Percentiles rank a stretch among this genome's conserved stretches.
These are phyloP conservation scores for Andrena camellia DNA, from an alignment of 2,888 invertebrate genomes.

Conservation along the genomic window DNA sequence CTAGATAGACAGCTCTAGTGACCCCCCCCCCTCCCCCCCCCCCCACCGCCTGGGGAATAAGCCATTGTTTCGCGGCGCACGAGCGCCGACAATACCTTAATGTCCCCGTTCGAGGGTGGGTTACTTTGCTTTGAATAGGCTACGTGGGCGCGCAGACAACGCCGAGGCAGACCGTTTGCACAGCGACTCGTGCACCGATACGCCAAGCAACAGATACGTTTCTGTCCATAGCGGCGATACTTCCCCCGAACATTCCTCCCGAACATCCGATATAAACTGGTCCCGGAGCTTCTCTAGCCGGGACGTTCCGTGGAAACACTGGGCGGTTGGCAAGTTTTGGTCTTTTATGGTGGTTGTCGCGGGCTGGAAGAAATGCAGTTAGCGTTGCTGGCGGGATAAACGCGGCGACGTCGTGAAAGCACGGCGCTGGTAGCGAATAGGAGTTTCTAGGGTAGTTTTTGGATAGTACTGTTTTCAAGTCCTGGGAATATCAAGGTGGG, in stretches of 20 bases:
- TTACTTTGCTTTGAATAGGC: conserved; percentile 63
- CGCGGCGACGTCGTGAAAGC: too few species aligned
- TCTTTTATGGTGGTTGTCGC: neutral
- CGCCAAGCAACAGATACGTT: conserved; percentile 8
- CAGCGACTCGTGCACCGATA: conserved; percentile 2
- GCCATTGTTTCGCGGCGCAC: conserved; percentile 74
- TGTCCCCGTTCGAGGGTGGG: conserved; percentile 67
- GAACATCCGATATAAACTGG: neutral
- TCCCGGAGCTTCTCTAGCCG: neutral
- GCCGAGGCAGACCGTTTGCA: conserved; percentile 19
- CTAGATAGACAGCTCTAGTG: conserved; percentile 62
- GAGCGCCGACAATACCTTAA: conserved; percentile 74
- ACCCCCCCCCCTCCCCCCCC: too few species aligned
- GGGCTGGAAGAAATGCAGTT: too few species aligned
- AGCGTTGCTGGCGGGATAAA: too few species aligned
- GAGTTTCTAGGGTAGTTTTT: too few species aligned
- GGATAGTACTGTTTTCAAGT: too few species aligned
- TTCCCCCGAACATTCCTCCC: neutral
- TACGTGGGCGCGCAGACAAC: neutral
- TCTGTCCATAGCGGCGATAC: neutral
- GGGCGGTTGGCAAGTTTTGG: neutral
- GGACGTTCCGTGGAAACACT: neutral
- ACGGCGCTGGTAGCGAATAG: too few species aligned
- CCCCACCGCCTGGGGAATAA: conserved; percentile 66
- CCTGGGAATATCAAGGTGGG: too few species aligned